A percentile compares a stretch with the other conserved stretches of the same genome.
Evolutionary conservation across 2,888 invertebrate species (phyloP).

Genomic region (Drosophila algonquin): DNA sequence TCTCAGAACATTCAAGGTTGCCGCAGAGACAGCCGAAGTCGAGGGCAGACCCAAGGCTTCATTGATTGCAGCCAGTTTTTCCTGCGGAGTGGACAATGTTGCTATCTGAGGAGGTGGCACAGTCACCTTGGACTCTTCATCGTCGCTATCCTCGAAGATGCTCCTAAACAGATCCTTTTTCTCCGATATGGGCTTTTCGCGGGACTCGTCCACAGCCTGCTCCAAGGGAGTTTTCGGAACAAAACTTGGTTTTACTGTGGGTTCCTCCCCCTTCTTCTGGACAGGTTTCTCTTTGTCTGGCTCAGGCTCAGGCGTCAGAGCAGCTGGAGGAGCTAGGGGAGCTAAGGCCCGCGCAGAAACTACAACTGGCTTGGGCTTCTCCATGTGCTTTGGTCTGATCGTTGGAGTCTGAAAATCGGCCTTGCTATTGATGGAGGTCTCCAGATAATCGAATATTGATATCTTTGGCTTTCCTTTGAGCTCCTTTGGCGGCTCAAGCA

Average conservation of each 20-base stretch:
- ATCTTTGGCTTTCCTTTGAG: constrained; percentile 85
- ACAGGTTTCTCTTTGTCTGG: constrained; percentile 2
- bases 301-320: not conserved
- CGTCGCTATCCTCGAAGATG: constrained; percentile 93
- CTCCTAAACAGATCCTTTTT: constrained; percentile 93
- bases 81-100: constrained; percentile 58
- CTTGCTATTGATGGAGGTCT: constrained; percentile 86
- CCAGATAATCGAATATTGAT: constrained; percentile 90
- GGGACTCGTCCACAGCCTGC: constrained; percentile 74
- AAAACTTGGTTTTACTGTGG: constrained; percentile 45
- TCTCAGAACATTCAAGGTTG: constrained; percentile 86
- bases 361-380: constrained; percentile 37
- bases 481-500: constrained; percentile 73
- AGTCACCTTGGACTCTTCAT: constrained; percentile 84
- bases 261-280: not conserved
- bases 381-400: constrained; percentile 82
- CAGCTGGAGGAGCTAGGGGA: not conserved
- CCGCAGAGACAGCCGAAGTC: constrained; percentile 65
- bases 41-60: constrained; percentile 48
- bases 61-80: constrained; percentile 47
- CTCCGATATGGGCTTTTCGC: constrained; percentile 84
- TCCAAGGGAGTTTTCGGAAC: constrained; percentile 81
- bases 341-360: not conserved
- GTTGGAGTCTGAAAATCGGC: constrained; percentile 85
- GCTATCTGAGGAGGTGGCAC: constrained; percentile 16